phyloP scores from a whole-genome alignment of 2,888 invertebrate species.

The Catocala nupta region DNA sequence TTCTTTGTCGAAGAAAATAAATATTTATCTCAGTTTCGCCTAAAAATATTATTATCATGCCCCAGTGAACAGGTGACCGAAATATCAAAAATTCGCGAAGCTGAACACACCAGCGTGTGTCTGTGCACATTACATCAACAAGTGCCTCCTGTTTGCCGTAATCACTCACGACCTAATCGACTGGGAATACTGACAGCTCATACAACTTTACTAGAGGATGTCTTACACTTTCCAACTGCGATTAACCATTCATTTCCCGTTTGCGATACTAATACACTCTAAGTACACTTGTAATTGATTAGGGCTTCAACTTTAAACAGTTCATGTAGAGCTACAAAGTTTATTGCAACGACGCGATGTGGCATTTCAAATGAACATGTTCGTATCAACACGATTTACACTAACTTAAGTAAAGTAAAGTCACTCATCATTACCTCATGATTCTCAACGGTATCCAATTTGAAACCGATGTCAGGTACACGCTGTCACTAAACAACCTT shows the following conservation, averaged over 20 bases:
- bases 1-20: too few species aligned
- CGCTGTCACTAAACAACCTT: conserved; percentile 56
- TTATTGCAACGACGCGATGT: neutral
- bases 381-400: too few species aligned
- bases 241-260: conserved; percentile 54
- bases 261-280: conserved; percentile 40
- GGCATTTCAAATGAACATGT: neutral
- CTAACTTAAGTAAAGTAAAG: too few species aligned
- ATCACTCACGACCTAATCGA: conserved; percentile 58
- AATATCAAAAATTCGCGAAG: neutral
- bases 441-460: conserved; percentile 78
- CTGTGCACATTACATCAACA: conserved; percentile 59
- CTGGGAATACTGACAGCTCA: conserved; percentile 56
- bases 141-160: conserved; percentile 56
- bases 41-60: too few species aligned
- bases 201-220: conserved; percentile 50
- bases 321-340: neutral
- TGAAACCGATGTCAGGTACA: conserved; percentile 61
- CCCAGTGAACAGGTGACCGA: too few species aligned
- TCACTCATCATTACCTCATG: conserved; percentile 70
- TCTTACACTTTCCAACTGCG: conserved; percentile 47
- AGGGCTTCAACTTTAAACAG: conserved; percentile 14
- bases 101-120: too few species aligned
- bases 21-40: too few species aligned
- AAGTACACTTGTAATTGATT: conserved; percentile 44